Evolutionary conservation across 2,888 invertebrate species (phyloP), one percentile per base, ranked within the genome.

Genomic region (Biston betularia): DNA sequence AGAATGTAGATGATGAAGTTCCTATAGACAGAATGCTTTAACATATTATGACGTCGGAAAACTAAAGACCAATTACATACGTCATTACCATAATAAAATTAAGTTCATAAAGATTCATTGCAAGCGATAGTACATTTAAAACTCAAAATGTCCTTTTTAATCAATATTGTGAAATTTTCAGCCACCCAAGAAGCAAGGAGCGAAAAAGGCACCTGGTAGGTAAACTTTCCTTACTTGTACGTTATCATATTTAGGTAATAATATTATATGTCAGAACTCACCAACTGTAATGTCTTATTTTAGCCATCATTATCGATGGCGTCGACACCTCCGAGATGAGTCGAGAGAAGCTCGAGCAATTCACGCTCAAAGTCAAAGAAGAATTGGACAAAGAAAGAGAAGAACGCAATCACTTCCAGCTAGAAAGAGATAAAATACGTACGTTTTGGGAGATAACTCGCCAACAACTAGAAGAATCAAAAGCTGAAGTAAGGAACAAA

Each of bases 401-500:
- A 88, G 99, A 99, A 88, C 93, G 99, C 63, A 99, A 99, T 88
- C 99, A 97, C 86, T 99, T 98, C 81, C 99, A 99, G 90, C 88
- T 99, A 79, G 99, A 99, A 92, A 94, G 99, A 75, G 99, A 99
- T 86, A 98, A 98, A 90, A 95, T 99, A 14, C 95, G 98, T 75
- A 98, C 98, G 4, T 98, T 98, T 86, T 99, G 99, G 99, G 98
- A 99, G 89, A 98, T 99, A 62, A 97, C 98, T 0, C 95, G 97
- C 74, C 96, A 97, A 77, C 98, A 99, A 84, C 90, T 98, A 49
- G 98, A 98, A 81, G 97, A 98, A 91, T 95, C 96, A 10, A 96
- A 96, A 82, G 96, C 97, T 7, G 94, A 95, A 78, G 83, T 96
- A 12, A 92, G 96, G 93, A 93, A 95, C 33, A 92, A 89, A 73